Conservation (phyloP, 2,113 vertebrate genomes). For the Pelodiscus sinensis region DNA sequence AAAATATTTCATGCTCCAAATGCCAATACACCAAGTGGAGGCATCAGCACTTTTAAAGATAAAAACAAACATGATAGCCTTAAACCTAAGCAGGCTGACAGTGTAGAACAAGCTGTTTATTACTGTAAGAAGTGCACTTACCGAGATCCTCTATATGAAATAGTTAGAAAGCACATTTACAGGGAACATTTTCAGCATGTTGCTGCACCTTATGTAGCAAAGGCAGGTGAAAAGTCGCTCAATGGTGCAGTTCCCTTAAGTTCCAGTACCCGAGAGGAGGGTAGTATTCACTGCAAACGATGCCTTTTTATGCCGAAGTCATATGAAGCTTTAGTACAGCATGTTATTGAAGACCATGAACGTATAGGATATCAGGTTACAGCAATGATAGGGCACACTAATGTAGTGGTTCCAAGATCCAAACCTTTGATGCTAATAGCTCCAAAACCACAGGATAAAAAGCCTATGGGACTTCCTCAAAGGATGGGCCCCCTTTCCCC, state of each 20-base stretch:
- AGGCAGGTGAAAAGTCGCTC: constrained; percentile 91
- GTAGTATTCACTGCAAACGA: constrained; percentile 94
- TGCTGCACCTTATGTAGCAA: constrained; percentile 94
- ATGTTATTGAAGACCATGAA: constrained; percentile 98
- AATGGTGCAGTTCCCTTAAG: constrained; percentile 85
- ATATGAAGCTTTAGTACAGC: constrained; percentile 96
- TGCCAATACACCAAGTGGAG: constrained; percentile 84
- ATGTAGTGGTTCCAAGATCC: constrained; percentile 93
- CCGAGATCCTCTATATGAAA: constrained; percentile 97
- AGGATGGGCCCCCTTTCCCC: constrained; percentile 88
- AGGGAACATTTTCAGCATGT: constrained; percentile 99
- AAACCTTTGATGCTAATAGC: constrained; percentile 93
- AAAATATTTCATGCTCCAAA: constrained; percentile 98
- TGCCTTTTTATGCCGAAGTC: constrained; percentile 98
- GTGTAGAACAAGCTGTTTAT: constrained; percentile 97
- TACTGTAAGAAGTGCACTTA: constrained; percentile 99
- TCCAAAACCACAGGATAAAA: constrained; percentile 92
- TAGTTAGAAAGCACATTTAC: constrained; percentile 99
- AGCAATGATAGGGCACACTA: constrained; percentile 98
- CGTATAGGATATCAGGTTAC: constrained; percentile 98
- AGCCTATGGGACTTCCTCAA: constrained; percentile 89
- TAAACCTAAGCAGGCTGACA: constrained; percentile 91
- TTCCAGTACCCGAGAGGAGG: constrained; percentile 84
- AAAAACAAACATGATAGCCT: constrained; percentile 88
- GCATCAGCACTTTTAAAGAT: constrained; percentile 90